phyloP scores from a whole-genome alignment of 2,888 invertebrate species.

The Celastrina argiolus region DNA sequence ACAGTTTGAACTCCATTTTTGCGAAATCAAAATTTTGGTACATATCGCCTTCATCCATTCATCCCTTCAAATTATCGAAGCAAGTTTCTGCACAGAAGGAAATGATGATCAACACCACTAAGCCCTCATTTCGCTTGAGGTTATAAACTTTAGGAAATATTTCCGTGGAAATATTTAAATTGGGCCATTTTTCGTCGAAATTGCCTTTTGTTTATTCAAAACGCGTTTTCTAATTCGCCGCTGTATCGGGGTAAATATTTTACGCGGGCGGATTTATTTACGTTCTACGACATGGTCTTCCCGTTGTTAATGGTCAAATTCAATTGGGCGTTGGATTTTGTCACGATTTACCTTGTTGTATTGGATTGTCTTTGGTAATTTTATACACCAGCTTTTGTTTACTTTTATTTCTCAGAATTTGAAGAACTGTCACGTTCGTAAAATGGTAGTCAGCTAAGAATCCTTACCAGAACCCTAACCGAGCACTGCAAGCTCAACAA shows the following conservation, averaged over 20 bases:
- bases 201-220: constrained; percentile 21
- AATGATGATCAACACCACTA: neutral
- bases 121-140: neutral
- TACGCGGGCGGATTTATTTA: constrained; percentile 13
- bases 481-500: too few species aligned
- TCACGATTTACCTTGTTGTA: neutral
- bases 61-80: neutral
- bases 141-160: neutral
- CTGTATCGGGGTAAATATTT: constrained; percentile 17
- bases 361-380: neutral
- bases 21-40: neutral
- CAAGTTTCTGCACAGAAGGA: neutral
- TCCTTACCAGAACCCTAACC: too few species aligned
- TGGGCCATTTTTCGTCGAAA: constrained; percentile 19
- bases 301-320: constrained; percentile 6
- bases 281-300: neutral
- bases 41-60: too few species aligned
- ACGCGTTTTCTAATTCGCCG: constrained; percentile 21
- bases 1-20: too few species aligned
- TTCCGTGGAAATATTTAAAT: constrained; percentile 12
- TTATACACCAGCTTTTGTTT: too few species aligned
- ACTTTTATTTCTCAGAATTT: too few species aligned
- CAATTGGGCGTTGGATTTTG: neutral
- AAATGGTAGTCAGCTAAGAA: too few species aligned
- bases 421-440: too few species aligned